Evolutionary conservation across 2,113 vertebrate species (phyloP).

Genomic region (Dipodomys stephensi): DNA sequence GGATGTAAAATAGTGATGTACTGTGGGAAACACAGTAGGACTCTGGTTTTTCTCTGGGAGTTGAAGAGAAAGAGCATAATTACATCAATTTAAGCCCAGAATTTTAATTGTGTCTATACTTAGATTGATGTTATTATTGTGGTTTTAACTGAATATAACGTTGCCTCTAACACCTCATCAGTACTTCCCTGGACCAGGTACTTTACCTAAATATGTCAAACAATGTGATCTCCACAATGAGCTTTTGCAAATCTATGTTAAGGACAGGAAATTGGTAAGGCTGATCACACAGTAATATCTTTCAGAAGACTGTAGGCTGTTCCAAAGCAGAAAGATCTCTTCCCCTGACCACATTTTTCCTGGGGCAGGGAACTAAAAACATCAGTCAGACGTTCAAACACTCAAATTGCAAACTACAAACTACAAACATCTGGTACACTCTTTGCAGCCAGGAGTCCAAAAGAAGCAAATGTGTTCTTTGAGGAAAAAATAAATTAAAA

Average conservation of each 20-base stretch:
- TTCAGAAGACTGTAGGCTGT: too few species aligned
- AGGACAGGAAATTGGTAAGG: constrained; percentile 30
- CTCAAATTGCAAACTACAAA: too few species aligned
- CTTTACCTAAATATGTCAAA: constrained; percentile 59
- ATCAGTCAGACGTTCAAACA: too few species aligned
- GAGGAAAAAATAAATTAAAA: background rate
- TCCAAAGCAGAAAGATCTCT: too few species aligned
- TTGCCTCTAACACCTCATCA: constrained; percentile 55
- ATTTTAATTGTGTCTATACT: constrained; percentile 69
- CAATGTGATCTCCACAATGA: constrained; percentile 63
- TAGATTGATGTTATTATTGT: constrained; percentile 66
- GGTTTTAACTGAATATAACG: constrained; percentile 71
- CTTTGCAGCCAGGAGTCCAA: background rate
- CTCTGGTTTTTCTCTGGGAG: constrained; percentile 46
- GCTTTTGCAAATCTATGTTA: constrained; percentile 8
- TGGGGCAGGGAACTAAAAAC: too few species aligned
- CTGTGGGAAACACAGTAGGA: constrained; percentile 51
- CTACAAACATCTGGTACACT: too few species aligned
- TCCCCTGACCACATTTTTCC: too few species aligned
- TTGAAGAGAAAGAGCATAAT: constrained; percentile 55
- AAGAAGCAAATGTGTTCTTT: background rate
- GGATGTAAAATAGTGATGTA: constrained; percentile 58
- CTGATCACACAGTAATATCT: too few species aligned
- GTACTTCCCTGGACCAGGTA: constrained; percentile 44
- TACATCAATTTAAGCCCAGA: constrained; percentile 66